phyloP scores from a whole-genome alignment of 2,797 vertebrate species.

The Salmo trutta region DNA sequence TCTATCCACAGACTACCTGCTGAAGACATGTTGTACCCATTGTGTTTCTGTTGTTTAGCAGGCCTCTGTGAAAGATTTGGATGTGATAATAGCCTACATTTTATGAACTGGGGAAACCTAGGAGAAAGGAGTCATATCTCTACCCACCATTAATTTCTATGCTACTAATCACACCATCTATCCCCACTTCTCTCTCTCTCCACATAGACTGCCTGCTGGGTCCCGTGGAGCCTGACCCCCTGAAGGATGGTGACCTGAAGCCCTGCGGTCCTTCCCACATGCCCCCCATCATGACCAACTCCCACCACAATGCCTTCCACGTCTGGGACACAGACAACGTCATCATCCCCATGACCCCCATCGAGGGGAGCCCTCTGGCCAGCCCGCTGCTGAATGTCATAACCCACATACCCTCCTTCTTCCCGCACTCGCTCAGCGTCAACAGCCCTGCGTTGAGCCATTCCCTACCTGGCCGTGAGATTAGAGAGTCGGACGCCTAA shows the following conservation, averaged over 20 bases:
- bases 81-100: background rate
- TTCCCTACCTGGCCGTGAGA: conserved; percentile 31
- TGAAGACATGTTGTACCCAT: background rate
- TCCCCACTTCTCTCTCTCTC: background rate
- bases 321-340: conserved; percentile 77
- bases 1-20: no score
- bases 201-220: conserved; percentile 78
- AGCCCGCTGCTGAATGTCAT: conserved; percentile 71
- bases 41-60: background rate
- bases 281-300: conserved; percentile 55
- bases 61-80: background rate
- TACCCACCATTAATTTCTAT: background rate
- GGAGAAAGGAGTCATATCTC: background rate
- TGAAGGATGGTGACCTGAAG: conserved; percentile 50
- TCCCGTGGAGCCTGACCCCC: conserved; percentile 64
- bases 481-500: conserved; percentile 53
- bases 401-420: conserved; percentile 74
- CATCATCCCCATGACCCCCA: conserved; percentile 65
- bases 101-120: background rate
- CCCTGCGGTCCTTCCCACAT: conserved; percentile 55
- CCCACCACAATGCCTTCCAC: conserved; percentile 77
- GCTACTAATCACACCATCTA: background rate
- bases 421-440: conserved; percentile 54
- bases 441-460: conserved; percentile 60
- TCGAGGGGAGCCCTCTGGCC: conserved; percentile 40